A percentile compares a stretch with the other conserved stretches of the same genome.
Evolutionary conservation across 2,797 vertebrate genomes (phyloP).

Genomic region (Pangasius krempfi): DNA sequence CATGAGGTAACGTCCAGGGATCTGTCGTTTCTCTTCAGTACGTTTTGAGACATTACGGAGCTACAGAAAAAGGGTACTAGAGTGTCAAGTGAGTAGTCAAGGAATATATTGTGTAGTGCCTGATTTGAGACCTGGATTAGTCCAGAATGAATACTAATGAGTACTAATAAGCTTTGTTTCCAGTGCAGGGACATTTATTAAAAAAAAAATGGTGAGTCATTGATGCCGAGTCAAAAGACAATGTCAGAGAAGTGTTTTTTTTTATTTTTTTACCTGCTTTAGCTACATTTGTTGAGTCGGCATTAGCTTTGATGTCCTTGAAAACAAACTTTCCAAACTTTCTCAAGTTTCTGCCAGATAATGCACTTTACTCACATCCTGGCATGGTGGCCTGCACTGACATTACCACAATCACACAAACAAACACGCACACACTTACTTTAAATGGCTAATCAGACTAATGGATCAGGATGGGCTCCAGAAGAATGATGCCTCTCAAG

Average conservation of each 20-base stretch:
- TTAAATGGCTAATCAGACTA: conserved; percentile 31
- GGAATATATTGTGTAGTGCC: neutral
- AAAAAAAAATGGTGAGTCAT: neutral
- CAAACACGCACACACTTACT: neutral
- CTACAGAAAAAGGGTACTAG: neutral
- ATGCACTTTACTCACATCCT: neutral
- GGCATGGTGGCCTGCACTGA: neutral
- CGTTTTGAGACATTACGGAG: neutral
- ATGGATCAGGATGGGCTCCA: conserved; percentile 17
- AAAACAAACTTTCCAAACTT: neutral
- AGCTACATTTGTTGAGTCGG: neutral
- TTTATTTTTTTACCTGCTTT: neutral
- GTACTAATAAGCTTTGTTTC: neutral
- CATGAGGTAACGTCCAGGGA: neutral
- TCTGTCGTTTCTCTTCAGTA: neutral
- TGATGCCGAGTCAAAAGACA: neutral
- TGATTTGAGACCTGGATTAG: neutral
- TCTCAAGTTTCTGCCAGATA: neutral
- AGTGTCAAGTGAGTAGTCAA: neutral
- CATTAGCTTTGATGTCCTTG: neutral
- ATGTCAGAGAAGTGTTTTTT: neutral
- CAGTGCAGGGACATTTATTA: neutral
- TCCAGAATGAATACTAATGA: neutral
- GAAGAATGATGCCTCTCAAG: conserved; percentile 11
- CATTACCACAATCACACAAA: neutral